A percentile compares a stretch with the other conserved stretches of the same genome.
Evolutionary conservation across 2,888 invertebrate genomes (phyloP).

Genomic region (Hipparchia sbordonii): DNA sequence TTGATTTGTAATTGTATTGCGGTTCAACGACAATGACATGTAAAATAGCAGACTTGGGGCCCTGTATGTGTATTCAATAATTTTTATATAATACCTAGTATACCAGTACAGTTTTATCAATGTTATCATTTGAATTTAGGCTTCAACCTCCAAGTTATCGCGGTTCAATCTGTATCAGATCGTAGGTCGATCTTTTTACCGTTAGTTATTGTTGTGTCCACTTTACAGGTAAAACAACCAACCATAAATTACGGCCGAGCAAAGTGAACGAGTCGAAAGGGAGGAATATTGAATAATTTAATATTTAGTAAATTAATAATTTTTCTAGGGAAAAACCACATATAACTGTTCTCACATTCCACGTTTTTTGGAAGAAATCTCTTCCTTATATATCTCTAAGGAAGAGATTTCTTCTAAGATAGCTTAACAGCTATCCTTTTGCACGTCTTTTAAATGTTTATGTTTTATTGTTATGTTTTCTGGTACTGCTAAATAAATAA

Average conservation of each 20-base stretch:
- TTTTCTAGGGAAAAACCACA: too few species aligned
- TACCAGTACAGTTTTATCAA: slow-evolving; percentile 1
- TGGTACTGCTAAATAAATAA: too few species aligned
- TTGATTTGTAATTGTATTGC: too few species aligned
- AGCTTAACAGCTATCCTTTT: too few species aligned
- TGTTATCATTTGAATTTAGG: slow-evolving; percentile 1
- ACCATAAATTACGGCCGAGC: slow-evolving; percentile 18
- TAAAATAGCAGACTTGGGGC: too few species aligned
- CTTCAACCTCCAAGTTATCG: slow-evolving; percentile 13
- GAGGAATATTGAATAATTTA: background rate
- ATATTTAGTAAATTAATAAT: background rate
- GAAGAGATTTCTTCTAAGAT: too few species aligned
- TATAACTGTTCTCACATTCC: too few species aligned
- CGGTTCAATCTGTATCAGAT: slow-evolving; percentile 27
- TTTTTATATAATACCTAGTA: background rate
- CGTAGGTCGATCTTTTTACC: slow-evolving; percentile 28
- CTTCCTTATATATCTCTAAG: too few species aligned
- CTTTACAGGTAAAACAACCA: slow-evolving; percentile 26
- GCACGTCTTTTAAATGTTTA: too few species aligned
- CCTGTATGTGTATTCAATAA: background rate
- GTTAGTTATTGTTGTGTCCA: slow-evolving; percentile 29
- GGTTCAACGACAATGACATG: too few species aligned
- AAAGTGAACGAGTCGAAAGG: background rate
- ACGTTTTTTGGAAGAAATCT: too few species aligned
- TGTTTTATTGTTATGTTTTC: too few species aligned